phyloP scores from a whole-genome alignment of 2,888 invertebrate genomes.

The Acronicta leporina region DNA sequence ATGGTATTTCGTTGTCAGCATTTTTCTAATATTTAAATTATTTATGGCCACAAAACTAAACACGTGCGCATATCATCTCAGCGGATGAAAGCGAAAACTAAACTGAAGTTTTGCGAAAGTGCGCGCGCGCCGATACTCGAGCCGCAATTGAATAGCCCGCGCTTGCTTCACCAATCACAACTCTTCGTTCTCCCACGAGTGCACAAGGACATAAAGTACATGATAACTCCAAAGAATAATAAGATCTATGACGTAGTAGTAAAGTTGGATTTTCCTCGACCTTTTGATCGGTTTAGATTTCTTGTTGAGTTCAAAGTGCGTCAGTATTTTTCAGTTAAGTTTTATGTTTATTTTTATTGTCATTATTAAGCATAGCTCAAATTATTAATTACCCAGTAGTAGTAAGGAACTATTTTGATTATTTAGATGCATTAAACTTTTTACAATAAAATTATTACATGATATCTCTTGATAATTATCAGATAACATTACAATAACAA shows the following conservation, averaged over 20 bases:
- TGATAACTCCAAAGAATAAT: slow-evolving; percentile 62
- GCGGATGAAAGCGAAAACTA: slow-evolving; percentile 82
- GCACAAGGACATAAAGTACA: slow-evolving; percentile 77
- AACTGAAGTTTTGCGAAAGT: slow-evolving; percentile 81
- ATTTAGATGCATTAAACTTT: no score
- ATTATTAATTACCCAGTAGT: slow-evolving; percentile 4
- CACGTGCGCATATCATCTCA: slow-evolving; percentile 75
- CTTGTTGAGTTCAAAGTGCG: slow-evolving; percentile 59
- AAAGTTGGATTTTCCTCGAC: slow-evolving; percentile 37
- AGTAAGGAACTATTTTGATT: no score
- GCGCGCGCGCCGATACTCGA: slow-evolving; percentile 76
- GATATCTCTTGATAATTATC: no score
- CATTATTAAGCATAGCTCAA: background rate
- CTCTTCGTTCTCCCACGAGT: slow-evolving; percentile 68
- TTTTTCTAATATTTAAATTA: slow-evolving; percentile 40
- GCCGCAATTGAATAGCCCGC: slow-evolving; percentile 84
- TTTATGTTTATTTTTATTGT: slow-evolving; percentile 21
- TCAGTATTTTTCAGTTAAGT: slow-evolving; percentile 55
- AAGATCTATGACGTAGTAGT: slow-evolving; percentile 48
- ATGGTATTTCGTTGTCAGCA: slow-evolving; percentile 43
- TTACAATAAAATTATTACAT: no score
- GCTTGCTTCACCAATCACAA: slow-evolving; percentile 73
- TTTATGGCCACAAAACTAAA: slow-evolving; percentile 54
- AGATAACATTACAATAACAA: no score
- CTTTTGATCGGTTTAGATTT: slow-evolving; percentile 36